phyloP scores from a whole-genome alignment of 30 jellyfish, hydroid and myxozoan species.

The Hydra vulgaris region DNA sequence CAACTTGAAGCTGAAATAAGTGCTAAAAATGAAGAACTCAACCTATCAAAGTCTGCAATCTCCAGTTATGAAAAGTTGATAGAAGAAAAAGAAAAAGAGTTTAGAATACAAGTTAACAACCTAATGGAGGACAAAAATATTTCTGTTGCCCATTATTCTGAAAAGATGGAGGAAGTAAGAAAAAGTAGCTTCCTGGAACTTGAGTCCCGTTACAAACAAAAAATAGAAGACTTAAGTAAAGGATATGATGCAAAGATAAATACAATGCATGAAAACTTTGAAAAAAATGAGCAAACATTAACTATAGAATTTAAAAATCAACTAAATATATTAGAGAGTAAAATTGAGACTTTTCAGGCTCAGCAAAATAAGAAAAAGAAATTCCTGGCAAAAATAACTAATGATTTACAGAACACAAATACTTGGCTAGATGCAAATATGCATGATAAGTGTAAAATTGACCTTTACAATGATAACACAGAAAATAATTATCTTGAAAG shows the following conservation, averaged over 20 bases:
- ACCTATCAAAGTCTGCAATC: background rate
- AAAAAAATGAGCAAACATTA: background rate
- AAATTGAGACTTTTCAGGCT: background rate
- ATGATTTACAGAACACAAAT: constrained; percentile 1
- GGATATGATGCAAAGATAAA: constrained; percentile 3
- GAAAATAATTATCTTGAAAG: background rate
- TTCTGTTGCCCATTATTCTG: constrained; percentile 13
- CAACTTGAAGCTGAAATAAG: background rate
- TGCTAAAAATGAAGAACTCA: background rate
- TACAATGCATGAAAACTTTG: background rate
- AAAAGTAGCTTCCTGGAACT: constrained; percentile 18
- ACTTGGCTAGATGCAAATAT: background rate
- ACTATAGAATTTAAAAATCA: background rate
- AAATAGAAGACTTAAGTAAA: constrained; percentile 7
- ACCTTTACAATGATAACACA: background rate
- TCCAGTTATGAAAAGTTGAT: constrained; percentile 4
- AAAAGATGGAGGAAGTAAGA: constrained; percentile 18
- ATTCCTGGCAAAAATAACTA: background rate
- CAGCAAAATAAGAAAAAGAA: background rate
- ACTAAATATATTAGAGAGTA: background rate
- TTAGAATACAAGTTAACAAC: constrained; percentile 1
- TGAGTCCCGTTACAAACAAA: constrained; percentile 24
- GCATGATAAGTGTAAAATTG: background rate
- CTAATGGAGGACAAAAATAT: constrained; percentile 29
- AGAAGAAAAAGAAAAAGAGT: constrained; percentile 31